Evolutionary conservation across 2,888 invertebrate species (phyloP).

Genomic region (Drosophila histrio): DNA sequence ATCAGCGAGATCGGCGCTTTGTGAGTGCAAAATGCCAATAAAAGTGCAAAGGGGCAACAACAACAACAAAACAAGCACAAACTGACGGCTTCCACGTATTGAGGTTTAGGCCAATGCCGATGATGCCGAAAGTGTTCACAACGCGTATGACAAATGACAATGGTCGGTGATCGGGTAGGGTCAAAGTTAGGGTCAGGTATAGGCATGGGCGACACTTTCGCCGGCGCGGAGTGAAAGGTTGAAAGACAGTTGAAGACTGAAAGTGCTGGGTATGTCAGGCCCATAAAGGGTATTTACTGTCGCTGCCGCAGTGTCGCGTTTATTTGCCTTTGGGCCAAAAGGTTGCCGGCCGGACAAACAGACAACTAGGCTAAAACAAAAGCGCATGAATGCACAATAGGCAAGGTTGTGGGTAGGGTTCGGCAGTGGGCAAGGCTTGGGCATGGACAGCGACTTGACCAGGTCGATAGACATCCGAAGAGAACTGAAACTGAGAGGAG

Average conservation of each 20-base stretch:
- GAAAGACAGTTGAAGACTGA: conserved; percentile 22
- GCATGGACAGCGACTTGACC: conserved; percentile 19
- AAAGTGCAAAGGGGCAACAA: conserved; percentile 50
- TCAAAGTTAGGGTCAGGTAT: conserved; percentile 32
- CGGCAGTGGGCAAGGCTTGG: conserved; percentile 69
- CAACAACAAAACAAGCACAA: conserved; percentile 19
- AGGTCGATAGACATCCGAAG: no score
- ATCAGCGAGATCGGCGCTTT: conserved; percentile 80
- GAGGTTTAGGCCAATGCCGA: conserved; percentile 34
- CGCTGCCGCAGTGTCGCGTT: conserved; percentile 74
- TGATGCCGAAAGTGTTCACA: conserved; percentile 70
- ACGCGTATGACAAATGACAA: conserved; percentile 26
- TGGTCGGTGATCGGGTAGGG: conserved; percentile 48
- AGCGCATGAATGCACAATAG: conserved; percentile 66
- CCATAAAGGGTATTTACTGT: conserved; percentile 81
- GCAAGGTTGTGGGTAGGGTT: conserved; percentile 77
- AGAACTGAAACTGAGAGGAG: no score
- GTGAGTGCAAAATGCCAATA: conserved; percentile 72
- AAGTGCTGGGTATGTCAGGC: conserved; percentile 14
- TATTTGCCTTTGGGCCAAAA: conserved; percentile 53
- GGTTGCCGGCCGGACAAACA: conserved; percentile 29
- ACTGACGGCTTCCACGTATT: conserved; percentile 62
- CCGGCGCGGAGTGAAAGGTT: conserved; percentile 50
- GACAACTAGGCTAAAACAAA: conserved; percentile 58
- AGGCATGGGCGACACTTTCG: conserved; percentile 23